phyloP scores from a whole-genome alignment of 2,797 vertebrate genomes.

The Artibeus jamaicensis region DNA sequence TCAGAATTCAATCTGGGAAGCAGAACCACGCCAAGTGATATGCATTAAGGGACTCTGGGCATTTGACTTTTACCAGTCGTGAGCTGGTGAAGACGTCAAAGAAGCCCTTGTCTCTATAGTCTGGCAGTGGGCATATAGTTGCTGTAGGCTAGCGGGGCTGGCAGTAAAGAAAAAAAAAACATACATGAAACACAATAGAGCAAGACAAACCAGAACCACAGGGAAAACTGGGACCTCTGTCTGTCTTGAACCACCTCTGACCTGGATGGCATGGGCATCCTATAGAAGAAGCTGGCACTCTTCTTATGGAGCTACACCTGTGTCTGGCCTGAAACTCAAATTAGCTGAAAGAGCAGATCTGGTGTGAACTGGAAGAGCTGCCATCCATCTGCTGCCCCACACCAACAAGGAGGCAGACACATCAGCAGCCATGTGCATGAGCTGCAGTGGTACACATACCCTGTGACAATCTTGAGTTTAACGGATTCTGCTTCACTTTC shows the following conservation, averaged over 20 bases:
- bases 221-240: neutral
- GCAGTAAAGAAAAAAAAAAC: neutral
- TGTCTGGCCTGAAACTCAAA: neutral
- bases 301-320: neutral
- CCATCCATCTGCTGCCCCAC: accelerated
- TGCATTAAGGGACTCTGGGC: neutral
- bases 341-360: neutral
- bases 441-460: accelerated
- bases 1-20: neutral
- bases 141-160: neutral
- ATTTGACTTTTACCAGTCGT: neutral
- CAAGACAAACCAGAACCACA: neutral
- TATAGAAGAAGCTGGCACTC: neutral
- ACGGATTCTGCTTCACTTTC: neutral
- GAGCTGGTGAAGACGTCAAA: neutral
- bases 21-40: neutral
- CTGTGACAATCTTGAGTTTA: neutral
- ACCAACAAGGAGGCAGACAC: neutral
- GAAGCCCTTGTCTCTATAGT: neutral
- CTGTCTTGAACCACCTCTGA: neutral
- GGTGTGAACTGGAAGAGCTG: neutral
- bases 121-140: neutral
- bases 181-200: neutral
- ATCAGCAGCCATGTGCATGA: accelerated
- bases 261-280: neutral